Conservation (phyloP, 1,140 invertebrate genomes). For the Coelopa frigida region DNA sequence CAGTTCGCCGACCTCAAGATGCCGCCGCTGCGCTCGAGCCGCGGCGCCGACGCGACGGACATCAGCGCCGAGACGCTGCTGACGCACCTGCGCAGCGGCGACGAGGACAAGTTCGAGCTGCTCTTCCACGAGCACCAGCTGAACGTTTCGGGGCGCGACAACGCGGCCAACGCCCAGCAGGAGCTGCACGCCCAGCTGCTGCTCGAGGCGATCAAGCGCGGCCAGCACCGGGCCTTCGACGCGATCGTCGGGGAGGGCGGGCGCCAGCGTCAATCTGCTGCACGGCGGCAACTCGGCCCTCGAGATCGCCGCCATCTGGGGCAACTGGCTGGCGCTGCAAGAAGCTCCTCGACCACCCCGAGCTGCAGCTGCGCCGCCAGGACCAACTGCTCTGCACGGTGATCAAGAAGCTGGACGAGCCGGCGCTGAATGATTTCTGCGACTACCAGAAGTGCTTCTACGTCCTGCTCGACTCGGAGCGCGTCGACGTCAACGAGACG, state of each 20-base stretch:
- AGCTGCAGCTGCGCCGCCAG: constrained; percentile 46
- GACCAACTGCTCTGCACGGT: constrained; percentile 52
- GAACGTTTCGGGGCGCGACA: constrained; percentile 47
- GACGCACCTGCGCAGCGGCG: constrained; percentile 49
- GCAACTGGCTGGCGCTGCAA: constrained; percentile 55
- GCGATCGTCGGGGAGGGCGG: constrained; percentile 50
- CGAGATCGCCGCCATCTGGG: constrained; percentile 50
- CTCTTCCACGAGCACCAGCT: constrained; percentile 45
- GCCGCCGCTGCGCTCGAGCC: constrained; percentile 44
- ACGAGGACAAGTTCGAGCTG: constrained; percentile 52
- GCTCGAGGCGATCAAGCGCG: constrained; percentile 53
- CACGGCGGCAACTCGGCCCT: constrained; percentile 17
- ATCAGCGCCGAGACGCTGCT: constrained; percentile 49
- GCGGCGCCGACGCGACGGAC: too few relatives aligned
- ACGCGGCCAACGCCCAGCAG: constrained; percentile 39
- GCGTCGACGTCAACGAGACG: constrained; percentile 55
- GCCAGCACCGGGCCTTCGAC: constrained; percentile 50
- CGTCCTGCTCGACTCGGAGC: constrained; percentile 48
- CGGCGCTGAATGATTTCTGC: constrained; percentile 24
- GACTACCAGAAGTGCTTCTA: constrained; percentile 52
- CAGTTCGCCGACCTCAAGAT: constrained; percentile 58
- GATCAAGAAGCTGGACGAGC: constrained; percentile 48
- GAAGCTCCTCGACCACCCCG: constrained; percentile 48
- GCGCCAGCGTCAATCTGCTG: constrained; percentile 45
- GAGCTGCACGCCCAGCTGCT: constrained; percentile 50